Percentiles rank a stretch among this genome's conserved stretches.
phyloP scores from a whole-genome alignment of 2,888 invertebrate genomes.

The Xanthia togata region DNA sequence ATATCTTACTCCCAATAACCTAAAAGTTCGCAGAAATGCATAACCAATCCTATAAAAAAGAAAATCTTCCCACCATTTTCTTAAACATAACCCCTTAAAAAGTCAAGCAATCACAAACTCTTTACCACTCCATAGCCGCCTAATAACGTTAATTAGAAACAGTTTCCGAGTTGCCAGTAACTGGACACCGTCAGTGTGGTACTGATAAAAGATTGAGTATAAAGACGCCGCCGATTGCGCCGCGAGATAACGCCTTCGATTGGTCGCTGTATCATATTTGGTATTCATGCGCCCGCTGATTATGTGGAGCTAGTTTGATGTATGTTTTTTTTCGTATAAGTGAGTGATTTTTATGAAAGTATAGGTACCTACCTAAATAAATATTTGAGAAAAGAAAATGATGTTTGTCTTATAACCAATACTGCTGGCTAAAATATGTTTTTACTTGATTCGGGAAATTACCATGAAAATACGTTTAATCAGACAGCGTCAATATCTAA shows the following conservation, averaged over 20 bases:
- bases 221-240: slow-evolving; percentile 75
- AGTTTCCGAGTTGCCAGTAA: slow-evolving; percentile 79
- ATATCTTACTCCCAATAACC: not conserved
- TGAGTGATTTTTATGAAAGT: not conserved
- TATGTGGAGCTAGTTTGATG: slow-evolving; percentile 27
- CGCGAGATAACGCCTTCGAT: slow-evolving; percentile 69
- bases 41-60: not conserved
- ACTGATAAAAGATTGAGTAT: slow-evolving; percentile 74
- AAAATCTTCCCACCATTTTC: slow-evolving; percentile 1
- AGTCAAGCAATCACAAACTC: slow-evolving; percentile 46
- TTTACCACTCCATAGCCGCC: slow-evolving; percentile 60
- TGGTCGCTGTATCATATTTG: slow-evolving; percentile 71
- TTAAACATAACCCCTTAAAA: slow-evolving; percentile 21
- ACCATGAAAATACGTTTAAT: not conserved
- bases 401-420: not conserved
- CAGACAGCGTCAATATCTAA: too few relatives aligned
- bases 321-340: slow-evolving; percentile 21
- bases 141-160: slow-evolving; percentile 88
- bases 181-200: slow-evolving; percentile 76
- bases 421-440: not conserved
- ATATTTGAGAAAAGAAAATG: not conserved
- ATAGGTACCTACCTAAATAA: too few relatives aligned
- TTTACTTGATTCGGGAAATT: not conserved
- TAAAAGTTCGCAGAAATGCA: not conserved
- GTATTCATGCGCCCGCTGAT: slow-evolving; percentile 45